Evolutionary conservation across 2,113 vertebrate species (phyloP).

Genomic region (Empidonax alnorum): DNA sequence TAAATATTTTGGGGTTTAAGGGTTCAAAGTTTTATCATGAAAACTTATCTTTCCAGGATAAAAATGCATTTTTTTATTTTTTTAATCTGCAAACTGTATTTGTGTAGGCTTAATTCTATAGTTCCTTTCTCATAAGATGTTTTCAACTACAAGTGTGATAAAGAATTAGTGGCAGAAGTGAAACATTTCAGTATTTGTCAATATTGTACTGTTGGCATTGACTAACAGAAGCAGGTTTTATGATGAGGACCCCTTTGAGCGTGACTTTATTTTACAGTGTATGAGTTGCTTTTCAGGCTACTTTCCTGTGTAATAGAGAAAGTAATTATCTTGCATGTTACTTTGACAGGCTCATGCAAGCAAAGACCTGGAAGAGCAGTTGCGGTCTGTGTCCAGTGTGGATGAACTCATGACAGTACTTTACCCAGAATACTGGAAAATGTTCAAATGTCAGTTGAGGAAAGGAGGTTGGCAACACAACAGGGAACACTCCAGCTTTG

Average conservation of each 20-base stretch:
- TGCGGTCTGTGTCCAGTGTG: slow-evolving; percentile 91
- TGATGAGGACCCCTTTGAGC: background rate
- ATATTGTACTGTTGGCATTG: background rate
- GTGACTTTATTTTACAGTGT: background rate
- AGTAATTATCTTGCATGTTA: slow-evolving; percentile 37
- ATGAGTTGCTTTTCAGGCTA: background rate
- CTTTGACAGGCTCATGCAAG: slow-evolving; percentile 79
- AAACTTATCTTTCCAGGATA: background rate
- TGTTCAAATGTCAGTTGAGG: slow-evolving; percentile 91
- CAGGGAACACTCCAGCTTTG: slow-evolving; percentile 66
- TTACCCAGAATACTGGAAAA: slow-evolving; percentile 92
- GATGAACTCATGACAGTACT: slow-evolving; percentile 95
- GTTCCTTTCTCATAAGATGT: background rate
- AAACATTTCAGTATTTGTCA: background rate
- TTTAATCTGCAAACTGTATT: background rate
- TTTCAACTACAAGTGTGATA: background rate
- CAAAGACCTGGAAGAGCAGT: slow-evolving; percentile 87
- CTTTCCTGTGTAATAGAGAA: background rate
- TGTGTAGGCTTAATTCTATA: background rate
- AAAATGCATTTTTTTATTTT: background rate
- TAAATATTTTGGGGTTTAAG: background rate
- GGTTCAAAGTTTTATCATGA: background rate
- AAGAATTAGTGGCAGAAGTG: background rate
- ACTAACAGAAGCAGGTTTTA: background rate
- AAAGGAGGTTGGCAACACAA: slow-evolving; percentile 74